Conservation (phyloP, 2,888 invertebrate species). For the Lycocerus yunnanus region DNA sequence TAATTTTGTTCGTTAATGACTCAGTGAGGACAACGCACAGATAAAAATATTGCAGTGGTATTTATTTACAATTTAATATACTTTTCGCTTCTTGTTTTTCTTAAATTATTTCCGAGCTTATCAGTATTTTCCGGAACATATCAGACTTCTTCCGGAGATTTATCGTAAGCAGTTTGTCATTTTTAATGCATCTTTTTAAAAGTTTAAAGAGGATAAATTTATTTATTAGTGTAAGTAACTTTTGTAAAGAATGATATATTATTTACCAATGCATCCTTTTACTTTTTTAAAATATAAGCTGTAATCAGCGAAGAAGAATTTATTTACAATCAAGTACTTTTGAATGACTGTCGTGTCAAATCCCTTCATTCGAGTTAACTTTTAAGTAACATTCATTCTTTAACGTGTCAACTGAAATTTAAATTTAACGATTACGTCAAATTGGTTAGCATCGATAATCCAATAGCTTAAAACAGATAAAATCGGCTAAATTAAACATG, state of each 20-base stretch:
- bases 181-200: constrained; percentile 5
- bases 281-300: background rate
- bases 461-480: background rate
- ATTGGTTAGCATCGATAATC: background rate
- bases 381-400: background rate
- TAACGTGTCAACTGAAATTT: background rate
- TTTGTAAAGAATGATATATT: background rate
- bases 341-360: background rate
- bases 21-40: background rate
- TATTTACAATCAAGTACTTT: background rate
- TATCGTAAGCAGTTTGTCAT: constrained; percentile 4
- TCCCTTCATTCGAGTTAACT: background rate
- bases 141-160: constrained; percentile 4
- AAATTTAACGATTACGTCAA: background rate
- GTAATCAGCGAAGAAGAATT: background rate
- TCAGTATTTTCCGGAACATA: constrained; percentile 7
- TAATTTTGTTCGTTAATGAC: background rate
- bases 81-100: background rate
- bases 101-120: constrained; percentile 11
- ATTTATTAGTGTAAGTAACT: background rate
- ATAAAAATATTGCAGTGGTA: background rate
- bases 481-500: background rate
- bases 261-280: background rate
- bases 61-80: background rate
- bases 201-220: background rate